Evolutionary conservation across 2,888 invertebrate species (phyloP), one percentile per base, ranked within the genome.

Genomic region (Physocephala rufipes): DNA sequence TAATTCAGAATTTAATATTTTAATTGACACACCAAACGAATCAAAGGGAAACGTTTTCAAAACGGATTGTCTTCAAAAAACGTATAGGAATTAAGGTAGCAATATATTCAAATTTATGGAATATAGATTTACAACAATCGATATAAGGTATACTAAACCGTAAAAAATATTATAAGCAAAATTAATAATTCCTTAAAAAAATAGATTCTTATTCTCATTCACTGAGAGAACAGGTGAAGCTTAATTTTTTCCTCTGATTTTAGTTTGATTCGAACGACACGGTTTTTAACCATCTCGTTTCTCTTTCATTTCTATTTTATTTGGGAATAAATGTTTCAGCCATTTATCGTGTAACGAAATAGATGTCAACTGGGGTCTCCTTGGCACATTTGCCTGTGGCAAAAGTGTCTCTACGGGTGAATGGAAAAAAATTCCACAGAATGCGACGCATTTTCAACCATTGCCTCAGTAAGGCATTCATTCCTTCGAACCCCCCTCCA

Each of bases 391-490:
- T 61, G 21, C 67, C 45, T 72, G 70, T 74, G 72, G 75, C 73
- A 70, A 75, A 73, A 74, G 74, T 66, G 72, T 75, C 74, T 73
- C 74, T 67, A 76, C 72, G 76, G 76, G 73, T 76, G 76, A 77
- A 55, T 66, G 28, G 36, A 81, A 80, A 78, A 80, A 78, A 80
- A 80, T n/a, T 74, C 74, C 62, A 67, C 28, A 61, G 30, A 69
- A 66, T 55, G 12, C 53, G 4, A 19, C 12, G 53, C 24, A 21
- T 21, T 13, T 2, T 9, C 53, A 55, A 21, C 2, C 53, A 55
- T 7, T n/a, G 19, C 53, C 1, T 12, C 12, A 9, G 2, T 55
- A 3, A 19, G 49, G 49, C 16, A 49, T 7, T 7, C 49, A n/a
- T 49, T n/a, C 49, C 19, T n/a, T 15, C 19, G 12, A 36, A 36